phyloP scores from a whole-genome alignment of 2,113 vertebrate genomes.

The Mirza zaza region DNA sequence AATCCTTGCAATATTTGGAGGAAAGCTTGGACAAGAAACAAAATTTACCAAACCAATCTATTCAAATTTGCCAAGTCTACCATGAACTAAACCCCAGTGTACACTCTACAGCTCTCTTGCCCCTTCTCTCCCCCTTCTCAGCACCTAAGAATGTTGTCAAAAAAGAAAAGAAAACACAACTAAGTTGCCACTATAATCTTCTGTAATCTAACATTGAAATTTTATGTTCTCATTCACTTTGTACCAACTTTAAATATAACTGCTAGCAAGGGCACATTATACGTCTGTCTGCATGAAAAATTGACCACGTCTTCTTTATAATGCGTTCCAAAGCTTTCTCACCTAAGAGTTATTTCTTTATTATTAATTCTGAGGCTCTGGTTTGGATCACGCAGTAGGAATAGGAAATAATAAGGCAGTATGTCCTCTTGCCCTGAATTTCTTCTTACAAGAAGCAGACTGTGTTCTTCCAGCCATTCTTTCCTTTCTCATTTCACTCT shows the following conservation, averaged over 20 bases:
- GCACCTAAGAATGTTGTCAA: neutral
- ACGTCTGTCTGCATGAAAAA: slow-evolving; percentile 55
- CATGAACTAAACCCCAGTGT: neutral
- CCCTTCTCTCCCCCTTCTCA: neutral
- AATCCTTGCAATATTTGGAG: neutral
- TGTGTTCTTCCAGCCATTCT: neutral
- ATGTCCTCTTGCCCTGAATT: neutral
- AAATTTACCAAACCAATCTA: neutral
- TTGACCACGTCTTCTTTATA: slow-evolving; percentile 16
- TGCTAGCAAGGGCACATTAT: slow-evolving; percentile 53
- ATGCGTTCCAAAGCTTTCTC: slow-evolving; percentile 21
- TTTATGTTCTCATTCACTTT: slow-evolving; percentile 54
- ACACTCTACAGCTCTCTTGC: neutral
- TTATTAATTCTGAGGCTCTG: slow-evolving; percentile 64
- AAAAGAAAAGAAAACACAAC: neutral
- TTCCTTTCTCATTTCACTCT: neutral
- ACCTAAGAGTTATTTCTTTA: slow-evolving; percentile 19
- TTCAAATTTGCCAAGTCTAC: neutral
- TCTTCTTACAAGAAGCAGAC: neutral
- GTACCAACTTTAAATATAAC: slow-evolving; percentile 56
- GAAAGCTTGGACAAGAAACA: neutral
- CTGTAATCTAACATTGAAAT: slow-evolving; percentile 56
- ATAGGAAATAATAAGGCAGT: slow-evolving; percentile 11
- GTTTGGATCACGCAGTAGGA: neutral
- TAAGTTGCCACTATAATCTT: neutral